Evolutionary conservation across 2,888 invertebrate species (phyloP), one percentile per base, ranked within the genome.

Genomic region (Uloborus plumipes): DNA sequence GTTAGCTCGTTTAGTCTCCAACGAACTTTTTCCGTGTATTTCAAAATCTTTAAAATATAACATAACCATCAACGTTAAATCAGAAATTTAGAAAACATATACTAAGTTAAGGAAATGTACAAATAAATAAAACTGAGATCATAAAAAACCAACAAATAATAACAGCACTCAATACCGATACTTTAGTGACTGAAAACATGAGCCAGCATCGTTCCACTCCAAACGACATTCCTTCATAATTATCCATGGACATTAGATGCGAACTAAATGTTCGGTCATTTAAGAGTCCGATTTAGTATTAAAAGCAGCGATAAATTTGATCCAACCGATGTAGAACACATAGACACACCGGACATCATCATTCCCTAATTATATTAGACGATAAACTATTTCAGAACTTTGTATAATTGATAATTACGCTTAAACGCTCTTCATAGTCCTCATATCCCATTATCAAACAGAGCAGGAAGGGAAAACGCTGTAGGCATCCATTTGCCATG

Each of bases 351-450:
- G n/a, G n/a, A 66, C 67, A 51, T 72, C 31, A 50, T 47, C 39
- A 71, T 72, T 79, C 66, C 59, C 59, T 72, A 66, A 65, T 79
- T 79, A 67, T 67, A 79, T 66, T 61, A 66, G 61, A 59, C 58
- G 72, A 79, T 79, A 72, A 79, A 72, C 55, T 72, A 79, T 66
- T 79, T 79, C 31, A 72, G 79, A 72, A 79, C 50, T 51, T 31
- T 66, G 59, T 73, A 39, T 72, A 79, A 79, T 79, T 79, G 79
- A 79, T 79, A 79, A 79, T 72, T 72, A 79, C 59, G 79, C 66
- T 47, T 79, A 79, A 79, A 72, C 61, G 66, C 66, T 72, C 66
- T 58, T 72, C 72, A 72, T 66, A 79, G 58, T 66, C 72, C 58
- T 18, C 51, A 59, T 72, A 72, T 65, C 72, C 72, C 72, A 72